These are phyloP conservation scores for Virgularia gustaviana DNA, from an alignment of 92 coral and sea anemone species.

Conservation along the genomic window DNA sequence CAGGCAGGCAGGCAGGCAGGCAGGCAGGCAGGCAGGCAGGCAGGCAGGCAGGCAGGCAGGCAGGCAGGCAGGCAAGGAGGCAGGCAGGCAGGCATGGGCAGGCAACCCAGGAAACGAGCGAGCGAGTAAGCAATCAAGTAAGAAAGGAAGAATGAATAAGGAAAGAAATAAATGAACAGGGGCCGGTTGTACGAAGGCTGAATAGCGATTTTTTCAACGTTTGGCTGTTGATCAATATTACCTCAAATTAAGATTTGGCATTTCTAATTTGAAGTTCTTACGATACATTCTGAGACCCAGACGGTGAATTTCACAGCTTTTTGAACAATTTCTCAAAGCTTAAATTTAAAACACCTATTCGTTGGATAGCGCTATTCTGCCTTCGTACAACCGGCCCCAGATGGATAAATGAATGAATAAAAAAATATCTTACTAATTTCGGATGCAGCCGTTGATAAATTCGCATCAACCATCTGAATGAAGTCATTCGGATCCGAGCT, in stretches of 20 bases:
- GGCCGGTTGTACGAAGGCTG: no score
- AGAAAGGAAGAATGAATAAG: background rate
- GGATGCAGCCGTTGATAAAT: background rate
- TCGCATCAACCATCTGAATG: constrained; percentile 9
- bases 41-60: background rate
- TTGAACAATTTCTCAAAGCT: no score
- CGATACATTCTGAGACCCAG: no score
- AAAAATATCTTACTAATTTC: background rate
- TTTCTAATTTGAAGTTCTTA: no score
- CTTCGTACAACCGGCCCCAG: no score
- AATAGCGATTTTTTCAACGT: background rate
- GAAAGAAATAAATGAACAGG: constrained; percentile 1
- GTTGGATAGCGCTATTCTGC: no score
- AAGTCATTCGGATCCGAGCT: constrained; percentile 3
- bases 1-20: constrained; percentile 1
- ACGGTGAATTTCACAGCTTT: no score
- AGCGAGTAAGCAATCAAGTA: background rate
- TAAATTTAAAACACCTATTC: no score
- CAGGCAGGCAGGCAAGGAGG: background rate
- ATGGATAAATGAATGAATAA: background rate
- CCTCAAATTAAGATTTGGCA: no score
- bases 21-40: background rate
- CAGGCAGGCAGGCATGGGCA: background rate
- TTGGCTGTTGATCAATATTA: no score
- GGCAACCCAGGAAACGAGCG: background rate